Evolutionary conservation across 2,888 invertebrate genomes (phyloP), one percentile per base, ranked within the genome.

Genomic region (Mythimna vitellina): DNA sequence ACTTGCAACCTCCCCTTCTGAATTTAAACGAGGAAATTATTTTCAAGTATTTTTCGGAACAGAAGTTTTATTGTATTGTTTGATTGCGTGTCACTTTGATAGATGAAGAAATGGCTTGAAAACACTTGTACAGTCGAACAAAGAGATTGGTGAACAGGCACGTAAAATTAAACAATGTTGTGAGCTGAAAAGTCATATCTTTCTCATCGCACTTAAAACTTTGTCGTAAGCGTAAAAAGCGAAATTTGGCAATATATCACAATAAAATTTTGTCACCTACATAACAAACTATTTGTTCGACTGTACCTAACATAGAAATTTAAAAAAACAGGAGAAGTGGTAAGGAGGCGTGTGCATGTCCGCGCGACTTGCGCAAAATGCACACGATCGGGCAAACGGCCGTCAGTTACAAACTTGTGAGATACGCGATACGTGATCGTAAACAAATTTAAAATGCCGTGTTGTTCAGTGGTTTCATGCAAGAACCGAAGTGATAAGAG

Each of bases 31-130:
- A 94, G 87, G 93, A 96, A 91, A 96, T 96, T 96, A 96, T 96
- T 95, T 94, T 95, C 92, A 95, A 96, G 95, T 94, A 96, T 95
- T 96, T 96, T 96, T 95, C 92, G 92, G 91, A 88, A 93, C 92
- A 94, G 93, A 95, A 95, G 93, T 95, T 96, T 96, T 95, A 96
- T 96, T 96, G 95, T 96, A 96, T 95, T 96, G 95, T 96, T 96
- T 96, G 96, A 96, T 96, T 96, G 94, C 94, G 91, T 95, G 96
- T 95, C 96, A 95, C 92, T 92, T 93, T 94, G 94, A 95, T 94
- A 94, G 95, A 96, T 96, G 95, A 92, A 93, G 92, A 92, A 93
- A 94, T 90, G 89, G 91, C 91, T 91, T 89, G 89, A 94, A 94
- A 95, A 86, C 84, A 84, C 89, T 92, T 92, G 93, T 89, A 69